These are phyloP conservation scores for Venustaconcha ellipsiformis DNA, from an alignment of 1,140 invertebrate species.

Conservation along the genomic window DNA sequence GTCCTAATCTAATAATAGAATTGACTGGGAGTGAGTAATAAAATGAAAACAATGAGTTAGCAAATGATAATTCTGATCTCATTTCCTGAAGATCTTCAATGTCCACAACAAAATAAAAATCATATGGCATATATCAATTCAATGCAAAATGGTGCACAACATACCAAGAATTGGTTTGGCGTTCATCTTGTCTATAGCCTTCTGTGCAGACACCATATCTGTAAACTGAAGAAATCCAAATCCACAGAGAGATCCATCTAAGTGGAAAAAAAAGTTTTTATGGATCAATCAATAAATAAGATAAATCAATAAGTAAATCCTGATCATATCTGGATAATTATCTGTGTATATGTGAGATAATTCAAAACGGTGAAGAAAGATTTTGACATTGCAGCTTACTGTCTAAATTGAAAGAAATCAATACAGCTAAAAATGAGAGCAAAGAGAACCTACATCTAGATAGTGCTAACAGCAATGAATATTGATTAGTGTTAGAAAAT, in stretches of 20 bases:
- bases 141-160: conserved; percentile 32
- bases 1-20: no score
- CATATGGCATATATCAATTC: no score
- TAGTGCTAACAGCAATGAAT: no score
- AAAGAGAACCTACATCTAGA: no score
- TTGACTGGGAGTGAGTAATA: no score
- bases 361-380: neutral
- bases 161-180: conserved; percentile 52
- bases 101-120: no score
- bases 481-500: no score
- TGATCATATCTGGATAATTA: neutral
- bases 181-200: conserved; percentile 70
- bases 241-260: conserved; percentile 82
- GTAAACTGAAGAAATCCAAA: conserved; percentile 67
- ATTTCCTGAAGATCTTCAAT: no score
- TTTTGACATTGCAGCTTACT: neutral
- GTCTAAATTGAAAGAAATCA: neutral
- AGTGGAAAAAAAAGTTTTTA: neutral
- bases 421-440: neutral
- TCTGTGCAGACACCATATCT: conserved; percentile 44
- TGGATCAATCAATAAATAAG: neutral
- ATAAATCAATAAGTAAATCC: neutral
- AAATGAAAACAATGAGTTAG: no score
- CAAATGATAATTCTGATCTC: no score
- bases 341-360: neutral